These are phyloP conservation scores for Drosophila neonasuta DNA, from an alignment of 2,888 invertebrate species.

Conservation along the genomic window DNA sequence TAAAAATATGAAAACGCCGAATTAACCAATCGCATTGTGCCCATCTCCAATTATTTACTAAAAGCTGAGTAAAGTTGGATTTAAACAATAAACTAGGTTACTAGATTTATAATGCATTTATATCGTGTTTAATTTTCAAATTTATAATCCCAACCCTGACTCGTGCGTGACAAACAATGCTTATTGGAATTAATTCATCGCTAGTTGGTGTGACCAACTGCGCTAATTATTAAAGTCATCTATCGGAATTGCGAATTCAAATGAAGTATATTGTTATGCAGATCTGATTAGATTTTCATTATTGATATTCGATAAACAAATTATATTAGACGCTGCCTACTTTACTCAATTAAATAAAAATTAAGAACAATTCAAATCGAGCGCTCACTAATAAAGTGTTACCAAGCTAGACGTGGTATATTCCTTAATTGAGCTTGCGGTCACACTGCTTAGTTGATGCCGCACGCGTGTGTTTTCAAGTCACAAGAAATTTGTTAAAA, in stretches of 20 bases:
- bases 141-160: background rate
- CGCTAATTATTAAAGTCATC: background rate
- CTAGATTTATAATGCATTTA: background rate
- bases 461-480: constrained; percentile 64
- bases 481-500: constrained; percentile 44
- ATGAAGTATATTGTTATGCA: background rate
- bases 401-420: background rate
- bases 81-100: background rate
- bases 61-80: constrained; percentile 5
- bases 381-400: background rate
- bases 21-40: background rate
- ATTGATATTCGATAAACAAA: background rate
- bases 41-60: constrained; percentile 1
- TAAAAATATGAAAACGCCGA: background rate
- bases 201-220: constrained; percentile 34
- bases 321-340: background rate
- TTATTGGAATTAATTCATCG: constrained; percentile 13
- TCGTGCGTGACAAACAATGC: constrained; percentile 10
- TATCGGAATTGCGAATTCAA: background rate
- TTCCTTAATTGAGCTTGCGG: background rate
- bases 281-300: background rate
- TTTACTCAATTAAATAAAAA: background rate
- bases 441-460: constrained; percentile 52
- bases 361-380: background rate
- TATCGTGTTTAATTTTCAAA: background rate